Conservation (phyloP, 2,797 vertebrate genomes). For the Kryptopterus vitreolus region DNA sequence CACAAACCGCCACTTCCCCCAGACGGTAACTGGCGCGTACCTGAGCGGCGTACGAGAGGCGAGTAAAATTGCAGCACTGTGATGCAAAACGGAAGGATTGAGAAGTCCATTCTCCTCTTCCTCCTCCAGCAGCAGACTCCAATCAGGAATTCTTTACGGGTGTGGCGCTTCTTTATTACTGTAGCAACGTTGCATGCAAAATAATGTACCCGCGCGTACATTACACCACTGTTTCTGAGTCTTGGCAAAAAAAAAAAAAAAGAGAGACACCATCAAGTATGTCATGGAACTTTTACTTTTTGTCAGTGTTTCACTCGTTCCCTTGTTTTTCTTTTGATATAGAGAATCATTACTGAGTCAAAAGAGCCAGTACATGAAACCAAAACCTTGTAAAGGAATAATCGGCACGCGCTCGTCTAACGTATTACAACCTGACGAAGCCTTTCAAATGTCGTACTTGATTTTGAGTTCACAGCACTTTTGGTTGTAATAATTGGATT, state of each 20-base stretch:
- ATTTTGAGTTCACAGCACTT: neutral
- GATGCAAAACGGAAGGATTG: slow-evolving; percentile 30
- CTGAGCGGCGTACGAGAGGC: slow-evolving; percentile 95
- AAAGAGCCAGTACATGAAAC: neutral
- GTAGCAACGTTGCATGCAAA: neutral
- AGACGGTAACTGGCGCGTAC: slow-evolving; percentile 96
- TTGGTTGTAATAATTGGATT: neutral
- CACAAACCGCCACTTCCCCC: slow-evolving; percentile 97
- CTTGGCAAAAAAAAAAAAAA: neutral
- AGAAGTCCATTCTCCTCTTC: neutral
- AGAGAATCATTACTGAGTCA: neutral
- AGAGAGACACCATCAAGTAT: no score
- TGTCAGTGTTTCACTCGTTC: neutral
- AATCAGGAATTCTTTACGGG: neutral
- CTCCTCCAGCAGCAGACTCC: neutral
- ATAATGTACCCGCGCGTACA: neutral
- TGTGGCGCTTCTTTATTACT: slow-evolving; percentile 1
- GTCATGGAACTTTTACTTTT: neutral
- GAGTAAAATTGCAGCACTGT: slow-evolving; percentile 92
- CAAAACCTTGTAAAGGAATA: neutral
- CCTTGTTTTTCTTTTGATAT: neutral
- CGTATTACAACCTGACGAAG: neutral
- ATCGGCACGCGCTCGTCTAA: neutral
- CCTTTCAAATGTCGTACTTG: neutral
- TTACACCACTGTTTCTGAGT: neutral